phyloP scores from a whole-genome alignment of 2,113 vertebrate species.

The Pelobates fuscus region DNA sequence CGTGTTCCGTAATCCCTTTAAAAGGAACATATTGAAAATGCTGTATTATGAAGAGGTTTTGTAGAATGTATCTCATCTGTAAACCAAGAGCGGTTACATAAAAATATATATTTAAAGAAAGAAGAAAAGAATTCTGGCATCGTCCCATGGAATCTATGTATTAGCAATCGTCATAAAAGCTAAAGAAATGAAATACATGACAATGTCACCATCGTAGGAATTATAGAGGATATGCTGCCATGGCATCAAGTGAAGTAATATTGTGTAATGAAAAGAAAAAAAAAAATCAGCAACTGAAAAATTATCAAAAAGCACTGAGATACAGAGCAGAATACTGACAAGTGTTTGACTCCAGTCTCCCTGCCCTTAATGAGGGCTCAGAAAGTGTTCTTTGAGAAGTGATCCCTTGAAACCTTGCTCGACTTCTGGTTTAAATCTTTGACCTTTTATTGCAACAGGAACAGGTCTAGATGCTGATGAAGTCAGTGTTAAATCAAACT shows the following conservation, averaged over 20 bases:
- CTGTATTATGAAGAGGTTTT: conserved; percentile 11
- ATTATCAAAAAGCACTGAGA: neutral
- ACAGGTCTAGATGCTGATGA: neutral
- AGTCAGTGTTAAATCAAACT: neutral
- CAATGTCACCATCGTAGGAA: conserved; percentile 33
- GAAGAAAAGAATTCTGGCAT: neutral
- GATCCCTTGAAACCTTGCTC: neutral
- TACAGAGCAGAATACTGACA: neutral
- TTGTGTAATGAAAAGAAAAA: neutral
- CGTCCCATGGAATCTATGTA: conserved; percentile 1
- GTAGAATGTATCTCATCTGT: conserved; percentile 15
- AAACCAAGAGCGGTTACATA: conserved; percentile 3
- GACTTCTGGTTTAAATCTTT: neutral
- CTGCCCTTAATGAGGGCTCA: neutral
- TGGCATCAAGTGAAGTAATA: conserved; percentile 31
- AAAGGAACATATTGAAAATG: conserved; percentile 2
- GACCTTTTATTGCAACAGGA: neutral
- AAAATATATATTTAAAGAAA: neutral
- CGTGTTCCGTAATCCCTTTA: conserved; percentile 23
- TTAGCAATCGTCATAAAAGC: conserved; percentile 21
- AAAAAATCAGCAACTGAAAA: neutral
- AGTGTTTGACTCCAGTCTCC: neutral
- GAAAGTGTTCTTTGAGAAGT: neutral
- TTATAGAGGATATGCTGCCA: conserved; percentile 39
- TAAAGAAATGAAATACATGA: conserved; percentile 44